Base-by-base conservation (phyloP, 2,888 invertebrate species). In the Drosophila infuscata region DNA sequence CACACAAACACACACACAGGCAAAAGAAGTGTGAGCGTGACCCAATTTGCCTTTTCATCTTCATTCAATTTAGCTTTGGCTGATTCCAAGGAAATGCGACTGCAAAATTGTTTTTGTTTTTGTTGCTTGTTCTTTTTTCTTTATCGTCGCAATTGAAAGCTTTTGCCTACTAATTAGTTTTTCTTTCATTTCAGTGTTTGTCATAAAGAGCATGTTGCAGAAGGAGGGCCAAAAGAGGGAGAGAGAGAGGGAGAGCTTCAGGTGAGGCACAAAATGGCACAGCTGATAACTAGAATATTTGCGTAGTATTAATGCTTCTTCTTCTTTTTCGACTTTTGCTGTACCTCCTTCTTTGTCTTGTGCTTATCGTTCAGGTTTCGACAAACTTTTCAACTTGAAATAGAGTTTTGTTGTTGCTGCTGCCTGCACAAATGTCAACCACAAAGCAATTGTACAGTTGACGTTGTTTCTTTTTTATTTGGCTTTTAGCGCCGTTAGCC, bases 401-500 rank as follows among this genome's bases (percentile, higher is more conserved):
- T 35, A 60, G 59, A 54, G 54, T 30, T 51, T 51, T 62, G 59
- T 51, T 70, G 53, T 52, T 48, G 52, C 61, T 74, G 53, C 64
- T 74, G 53, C 64, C 74, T 65, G 64, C 69, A 51, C n/a, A 29
- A 59, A 56, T 48, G 51, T 57, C 53, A 67, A 63, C 46, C 65
- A 43, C 35, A 52, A 52, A 57, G 25, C 20, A 78, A 60, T 70
- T 76, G 70, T 76, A 70, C 59, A 73, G 70, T 70, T 77, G 62
- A 58, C 57, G 68, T 36, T 43, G 20, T 43, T 4, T 20, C 32
- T 9, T n/a, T 46, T 46, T 65, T 70, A 25, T 60, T 52, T 51
- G 49, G 36, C 54, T 65, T 73, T 58, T 64, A 73, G 61, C 51
- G 54, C 77, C 76, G 73, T 76, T 76, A 76, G 35, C 70, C 71